Conservation (phyloP, 2,888 invertebrate species). For the Coleophora flavipennella region DNA sequence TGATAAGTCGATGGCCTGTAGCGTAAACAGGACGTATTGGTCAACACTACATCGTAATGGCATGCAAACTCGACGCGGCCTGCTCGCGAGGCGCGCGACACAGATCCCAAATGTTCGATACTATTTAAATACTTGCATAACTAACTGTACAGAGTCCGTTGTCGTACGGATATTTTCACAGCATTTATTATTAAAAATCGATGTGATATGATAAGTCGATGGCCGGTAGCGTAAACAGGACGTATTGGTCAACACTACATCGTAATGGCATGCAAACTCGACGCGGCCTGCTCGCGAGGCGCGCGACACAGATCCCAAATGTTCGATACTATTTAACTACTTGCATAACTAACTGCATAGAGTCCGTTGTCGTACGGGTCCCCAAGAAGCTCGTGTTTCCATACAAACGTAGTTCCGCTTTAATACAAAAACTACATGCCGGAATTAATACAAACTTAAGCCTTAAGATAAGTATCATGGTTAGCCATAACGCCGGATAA, state of each 20-base stretch:
- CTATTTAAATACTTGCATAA: slow-evolving; percentile 52
- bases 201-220: too few relatives aligned
- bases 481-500: too few relatives aligned
- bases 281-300: slow-evolving; percentile 17
- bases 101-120: slow-evolving; percentile 52
- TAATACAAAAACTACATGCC: too few relatives aligned
- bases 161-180: too few relatives aligned
- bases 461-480: too few relatives aligned
- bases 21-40: slow-evolving; percentile 24
- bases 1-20: too few relatives aligned
- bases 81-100: slow-evolving; percentile 34
- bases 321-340: slow-evolving; percentile 52
- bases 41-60: too few relatives aligned
- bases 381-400: too few relatives aligned
- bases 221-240: neutral
- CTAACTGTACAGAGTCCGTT: neutral
- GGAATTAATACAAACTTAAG: too few relatives aligned
- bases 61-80: too few relatives aligned
- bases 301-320: slow-evolving; percentile 48
- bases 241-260: slow-evolving; percentile 41
- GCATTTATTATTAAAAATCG: too few relatives aligned
- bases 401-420: too few relatives aligned
- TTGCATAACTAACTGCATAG: slow-evolving; percentile 30
- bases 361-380: neutral
- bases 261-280: slow-evolving; percentile 37